Conservation (phyloP, 2,888 invertebrate species). For the Acheta domesticus region DNA sequence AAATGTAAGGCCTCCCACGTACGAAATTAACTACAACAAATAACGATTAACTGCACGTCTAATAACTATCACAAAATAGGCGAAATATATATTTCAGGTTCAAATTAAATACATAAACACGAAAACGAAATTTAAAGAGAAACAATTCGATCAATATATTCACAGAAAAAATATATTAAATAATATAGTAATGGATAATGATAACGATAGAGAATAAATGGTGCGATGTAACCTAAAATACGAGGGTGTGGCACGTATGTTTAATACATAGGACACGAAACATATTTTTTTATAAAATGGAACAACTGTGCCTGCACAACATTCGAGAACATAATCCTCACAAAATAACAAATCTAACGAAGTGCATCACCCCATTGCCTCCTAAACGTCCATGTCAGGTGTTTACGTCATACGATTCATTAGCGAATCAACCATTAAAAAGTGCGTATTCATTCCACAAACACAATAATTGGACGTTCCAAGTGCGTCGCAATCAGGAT, state of each 20-base stretch:
- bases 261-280: not conserved
- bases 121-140: too few relatives aligned
- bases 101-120: too few relatives aligned
- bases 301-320: not conserved
- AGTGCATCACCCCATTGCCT: slow-evolving; percentile 3
- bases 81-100: too few relatives aligned
- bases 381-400: slow-evolving; percentile 24
- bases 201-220: too few relatives aligned
- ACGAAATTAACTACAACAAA: too few relatives aligned
- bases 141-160: too few relatives aligned
- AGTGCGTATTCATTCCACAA: slow-evolving; percentile 20
- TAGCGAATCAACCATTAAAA: not conserved
- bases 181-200: too few relatives aligned
- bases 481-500: not conserved
- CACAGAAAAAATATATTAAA: too few relatives aligned
- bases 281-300: not conserved
- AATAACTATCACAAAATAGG: too few relatives aligned
- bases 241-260: not conserved
- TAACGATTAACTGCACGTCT: too few relatives aligned
- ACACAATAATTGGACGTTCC: not conserved
- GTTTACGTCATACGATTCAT: slow-evolving; percentile 28
- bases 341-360: not conserved
- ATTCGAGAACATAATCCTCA: not conserved
- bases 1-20: too few relatives aligned
- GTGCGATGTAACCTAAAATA: slow-evolving; percentile 3